Conservation (phyloP, 2,113 vertebrate species). For the Sporophila hypoxantha region DNA sequence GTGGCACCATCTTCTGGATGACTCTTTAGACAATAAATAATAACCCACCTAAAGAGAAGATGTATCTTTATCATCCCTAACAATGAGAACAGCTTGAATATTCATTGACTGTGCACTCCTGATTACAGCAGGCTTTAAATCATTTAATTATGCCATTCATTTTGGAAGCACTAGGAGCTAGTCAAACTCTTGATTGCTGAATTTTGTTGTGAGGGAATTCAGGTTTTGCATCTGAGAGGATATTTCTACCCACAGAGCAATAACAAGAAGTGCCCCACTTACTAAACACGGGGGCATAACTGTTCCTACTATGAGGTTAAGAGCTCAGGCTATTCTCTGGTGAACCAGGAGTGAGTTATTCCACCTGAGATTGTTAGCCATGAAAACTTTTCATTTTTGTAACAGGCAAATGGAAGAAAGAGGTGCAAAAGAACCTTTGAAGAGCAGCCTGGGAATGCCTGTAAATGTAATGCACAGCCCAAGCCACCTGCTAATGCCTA, state of each 20-base stretch:
- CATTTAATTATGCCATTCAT: constrained; percentile 62
- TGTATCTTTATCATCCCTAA: constrained; percentile 3
- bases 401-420: neutral
- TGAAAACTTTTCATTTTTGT: neutral
- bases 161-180: constrained; percentile 55
- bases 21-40: constrained; percentile 43
- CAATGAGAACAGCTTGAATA: constrained; percentile 62
- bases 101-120: constrained; percentile 60
- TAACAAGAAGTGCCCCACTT: neutral
- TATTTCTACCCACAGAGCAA: neutral
- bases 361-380: neutral
- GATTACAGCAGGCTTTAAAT: constrained; percentile 55
- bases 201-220: constrained; percentile 28
- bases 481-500: neutral
- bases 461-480: neutral
- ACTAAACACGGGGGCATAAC: neutral
- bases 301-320: neutral
- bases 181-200: constrained; percentile 54
- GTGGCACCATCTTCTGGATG: constrained; percentile 71
- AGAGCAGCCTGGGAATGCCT: neutral
- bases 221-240: constrained; percentile 20
- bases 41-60: constrained; percentile 8
- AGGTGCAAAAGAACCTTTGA: neutral
- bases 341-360: neutral
- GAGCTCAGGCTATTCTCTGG: neutral